Evolutionary conservation across 1,140 invertebrate genomes (phyloP).

Genomic region (Aphidius gifuensis): DNA sequence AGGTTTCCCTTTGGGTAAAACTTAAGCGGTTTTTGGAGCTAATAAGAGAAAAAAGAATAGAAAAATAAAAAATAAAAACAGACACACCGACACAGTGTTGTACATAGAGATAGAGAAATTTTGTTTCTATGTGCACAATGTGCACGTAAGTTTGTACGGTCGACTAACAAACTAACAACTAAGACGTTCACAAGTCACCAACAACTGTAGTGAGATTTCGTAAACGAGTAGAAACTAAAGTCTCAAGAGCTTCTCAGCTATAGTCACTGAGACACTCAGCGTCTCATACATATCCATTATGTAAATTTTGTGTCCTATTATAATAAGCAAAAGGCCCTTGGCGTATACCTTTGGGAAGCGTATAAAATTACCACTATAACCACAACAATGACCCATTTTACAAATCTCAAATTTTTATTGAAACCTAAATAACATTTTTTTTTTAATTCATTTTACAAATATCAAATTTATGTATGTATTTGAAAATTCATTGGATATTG

Average conservation of each 20-base stretch:
- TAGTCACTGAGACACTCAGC: constrained; percentile 31
- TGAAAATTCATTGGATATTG: no score
- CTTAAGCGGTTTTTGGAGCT: no score
- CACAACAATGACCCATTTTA: constrained; percentile 24
- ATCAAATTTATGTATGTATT: no score
- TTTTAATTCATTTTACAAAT: not conserved
- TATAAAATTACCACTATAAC: constrained; percentile 28
- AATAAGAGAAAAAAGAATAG: no score
- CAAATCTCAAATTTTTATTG: not conserved
- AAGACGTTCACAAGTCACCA: constrained; percentile 34
- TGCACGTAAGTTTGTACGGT: constrained; percentile 34
- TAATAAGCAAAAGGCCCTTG: constrained; percentile 47
- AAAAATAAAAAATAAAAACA: not conserved
- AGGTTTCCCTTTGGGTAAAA: constrained; percentile 10
- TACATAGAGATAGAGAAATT: constrained; percentile 5
- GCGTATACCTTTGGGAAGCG: constrained; percentile 18
- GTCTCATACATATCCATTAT: constrained; percentile 55
- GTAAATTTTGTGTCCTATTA: constrained; percentile 52
- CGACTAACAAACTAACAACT: constrained; percentile 51
- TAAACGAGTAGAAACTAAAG: constrained; percentile 23
- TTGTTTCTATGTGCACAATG: constrained; percentile 34
- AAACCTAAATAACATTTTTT: constrained; percentile 19
- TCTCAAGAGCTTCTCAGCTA: constrained; percentile 26
- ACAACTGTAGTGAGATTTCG: constrained; percentile 10
- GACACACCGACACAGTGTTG: not conserved